A percentile compares a stretch with the other conserved stretches of the same genome.
Evolutionary conservation across 2,888 invertebrate genomes (phyloP).

Genomic region (Ptychoptera contaminata): DNA sequence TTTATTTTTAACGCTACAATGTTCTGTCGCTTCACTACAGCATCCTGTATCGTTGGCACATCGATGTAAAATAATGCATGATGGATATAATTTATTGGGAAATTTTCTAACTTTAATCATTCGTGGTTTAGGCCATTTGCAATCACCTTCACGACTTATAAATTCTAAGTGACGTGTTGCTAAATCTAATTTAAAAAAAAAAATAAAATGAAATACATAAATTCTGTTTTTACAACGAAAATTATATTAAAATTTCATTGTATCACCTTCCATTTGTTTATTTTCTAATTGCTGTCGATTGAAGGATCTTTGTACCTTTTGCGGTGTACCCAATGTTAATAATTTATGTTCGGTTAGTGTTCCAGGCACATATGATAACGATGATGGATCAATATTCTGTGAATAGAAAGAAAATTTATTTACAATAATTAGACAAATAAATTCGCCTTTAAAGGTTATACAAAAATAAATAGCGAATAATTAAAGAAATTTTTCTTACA

Average conservation of each 20-base stretch:
- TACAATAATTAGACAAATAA: no score
- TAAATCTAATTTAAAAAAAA: constrained; percentile 4
- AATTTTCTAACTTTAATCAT: constrained; percentile 49
- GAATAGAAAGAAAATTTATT: no score
- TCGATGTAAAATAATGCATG: constrained; percentile 71
- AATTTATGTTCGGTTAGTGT: constrained; percentile 22
- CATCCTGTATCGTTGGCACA: constrained; percentile 82
- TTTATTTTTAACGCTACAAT: constrained; percentile 62
- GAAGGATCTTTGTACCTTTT: no score
- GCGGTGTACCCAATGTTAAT: constrained; percentile 20
- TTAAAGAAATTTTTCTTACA: no score
- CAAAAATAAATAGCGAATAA: no score
- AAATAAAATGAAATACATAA: constrained; percentile 4
- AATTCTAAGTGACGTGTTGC: no score
- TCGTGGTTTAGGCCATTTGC: constrained; percentile 46
- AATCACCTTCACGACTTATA: constrained; percentile 16
- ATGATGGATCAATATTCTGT: constrained; percentile 16
- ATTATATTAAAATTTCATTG: no score
- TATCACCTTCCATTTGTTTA: no score
- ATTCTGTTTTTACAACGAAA: no score
- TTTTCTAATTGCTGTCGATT: no score
- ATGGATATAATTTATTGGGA: constrained; percentile 33
- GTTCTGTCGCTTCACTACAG: constrained; percentile 52
- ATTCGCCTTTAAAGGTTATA: no score
- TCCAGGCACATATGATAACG: constrained; percentile 22